Percentiles rank a stretch among this genome's conserved stretches.
Conservation (phyloP, 2,888 invertebrate genomes). For the Cephus pygmeus region DNA sequence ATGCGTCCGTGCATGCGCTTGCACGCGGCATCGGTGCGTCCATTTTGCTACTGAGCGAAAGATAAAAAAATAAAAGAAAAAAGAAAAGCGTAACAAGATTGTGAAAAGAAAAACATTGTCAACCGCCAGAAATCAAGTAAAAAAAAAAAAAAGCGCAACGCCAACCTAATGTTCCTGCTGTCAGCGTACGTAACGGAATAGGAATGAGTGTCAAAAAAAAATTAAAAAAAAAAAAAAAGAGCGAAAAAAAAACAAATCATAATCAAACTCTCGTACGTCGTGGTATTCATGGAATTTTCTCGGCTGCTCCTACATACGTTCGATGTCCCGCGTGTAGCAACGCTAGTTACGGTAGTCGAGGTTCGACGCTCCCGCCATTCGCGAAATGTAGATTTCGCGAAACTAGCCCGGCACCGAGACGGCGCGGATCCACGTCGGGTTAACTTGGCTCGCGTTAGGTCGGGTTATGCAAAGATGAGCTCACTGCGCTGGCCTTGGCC, state of each 20-base stretch:
- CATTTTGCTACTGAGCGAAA: background rate
- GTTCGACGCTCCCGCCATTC: background rate
- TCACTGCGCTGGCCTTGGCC: constrained; percentile 42
- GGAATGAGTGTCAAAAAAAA: background rate
- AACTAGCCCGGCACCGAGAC: too few species aligned
- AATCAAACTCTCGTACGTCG: too few species aligned
- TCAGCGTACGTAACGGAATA: background rate
- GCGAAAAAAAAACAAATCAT: background rate
- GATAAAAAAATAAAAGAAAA: background rate
- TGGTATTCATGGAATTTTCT: too few species aligned
- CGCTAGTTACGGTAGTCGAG: background rate
- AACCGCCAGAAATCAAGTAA: background rate
- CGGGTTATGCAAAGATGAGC: constrained; percentile 49
- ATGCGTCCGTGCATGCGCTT: background rate
- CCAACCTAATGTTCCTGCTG: background rate
- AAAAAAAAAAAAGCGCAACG: too few species aligned
- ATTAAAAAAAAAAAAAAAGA: background rate
- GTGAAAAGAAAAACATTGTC: background rate
- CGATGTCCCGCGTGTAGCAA: too few species aligned
- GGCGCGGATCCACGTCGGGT: constrained; percentile 18
- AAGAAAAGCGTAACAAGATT: background rate
- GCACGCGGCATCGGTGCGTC: background rate
- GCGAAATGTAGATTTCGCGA: too few species aligned
- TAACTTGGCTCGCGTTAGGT: constrained; percentile 46
- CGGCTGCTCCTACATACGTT: too few species aligned